Evolutionary conservation across 1,140 invertebrate species (phyloP).

Genomic region (Drosophila malerkotliana): DNA sequence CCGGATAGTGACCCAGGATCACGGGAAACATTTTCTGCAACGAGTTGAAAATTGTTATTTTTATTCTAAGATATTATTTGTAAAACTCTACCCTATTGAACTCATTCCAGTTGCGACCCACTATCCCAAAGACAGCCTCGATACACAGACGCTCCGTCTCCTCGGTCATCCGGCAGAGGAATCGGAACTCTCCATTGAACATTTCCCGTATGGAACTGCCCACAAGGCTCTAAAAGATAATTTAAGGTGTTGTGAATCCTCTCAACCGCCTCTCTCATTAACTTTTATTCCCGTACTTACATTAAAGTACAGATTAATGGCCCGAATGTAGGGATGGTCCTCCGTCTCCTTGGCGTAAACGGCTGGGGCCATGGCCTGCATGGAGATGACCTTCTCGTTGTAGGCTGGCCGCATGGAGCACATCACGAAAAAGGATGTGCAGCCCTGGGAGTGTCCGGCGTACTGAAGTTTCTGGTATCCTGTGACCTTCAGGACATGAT

Average conservation of each 20-base stretch:
- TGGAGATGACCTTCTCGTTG: slow-evolving; percentile 86
- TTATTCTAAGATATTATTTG: not conserved
- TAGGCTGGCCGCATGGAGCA: slow-evolving; percentile 88
- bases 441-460: slow-evolving; percentile 85
- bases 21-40: slow-evolving; percentile 87
- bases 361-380: slow-evolving; percentile 88
- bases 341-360: slow-evolving; percentile 83
- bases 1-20: slow-evolving; percentile 89
- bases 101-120: slow-evolving; percentile 79
- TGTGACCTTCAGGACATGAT: slow-evolving; percentile 87
- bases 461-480: slow-evolving; percentile 84
- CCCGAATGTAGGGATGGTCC: slow-evolving; percentile 76
- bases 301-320: slow-evolving; percentile 77
- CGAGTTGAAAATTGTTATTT: not conserved
- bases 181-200: slow-evolving; percentile 80
- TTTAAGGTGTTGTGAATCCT: not conserved
- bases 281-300: slow-evolving; percentile 44
- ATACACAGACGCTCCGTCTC: slow-evolving; percentile 78
- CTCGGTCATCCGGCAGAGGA: slow-evolving; percentile 81
- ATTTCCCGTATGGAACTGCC: slow-evolving; percentile 79
- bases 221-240: slow-evolving; percentile 62
- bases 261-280: not conserved
- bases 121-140: slow-evolving; percentile 79
- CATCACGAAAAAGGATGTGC: slow-evolving; percentile 87
- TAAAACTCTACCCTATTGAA: slow-evolving; percentile 66